Evolutionary conservation across 2,888 invertebrate species (phyloP).

Genomic region (Spisula subtruncata): DNA sequence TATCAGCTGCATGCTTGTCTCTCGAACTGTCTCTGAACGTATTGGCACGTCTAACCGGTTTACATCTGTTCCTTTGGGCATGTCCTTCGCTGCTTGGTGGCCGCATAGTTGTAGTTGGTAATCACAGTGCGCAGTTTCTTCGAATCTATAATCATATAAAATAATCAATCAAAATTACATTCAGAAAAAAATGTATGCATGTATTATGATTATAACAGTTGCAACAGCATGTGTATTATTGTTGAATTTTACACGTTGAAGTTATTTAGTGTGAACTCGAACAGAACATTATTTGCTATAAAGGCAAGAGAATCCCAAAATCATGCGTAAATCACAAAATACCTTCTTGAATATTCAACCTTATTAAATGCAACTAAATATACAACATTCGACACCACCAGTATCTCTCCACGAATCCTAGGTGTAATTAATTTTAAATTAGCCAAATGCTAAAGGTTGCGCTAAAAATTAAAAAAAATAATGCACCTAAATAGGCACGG

Average conservation of each 20-base stretch:
- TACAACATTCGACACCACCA: too few relatives aligned
- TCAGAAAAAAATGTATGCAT: not conserved
- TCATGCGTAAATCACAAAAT: too few relatives aligned
- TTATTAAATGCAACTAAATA: too few relatives aligned
- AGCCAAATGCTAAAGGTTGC: too few relatives aligned
- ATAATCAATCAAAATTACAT: not conserved
- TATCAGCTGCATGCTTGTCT: slow-evolving; percentile 13
- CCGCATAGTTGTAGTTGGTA: not conserved
- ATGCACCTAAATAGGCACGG: too few relatives aligned
- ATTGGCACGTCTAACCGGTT: slow-evolving; percentile 6
- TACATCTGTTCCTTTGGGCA: not conserved
- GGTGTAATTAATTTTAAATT: too few relatives aligned
- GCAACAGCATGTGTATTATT: not conserved
- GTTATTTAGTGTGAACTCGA: not conserved
- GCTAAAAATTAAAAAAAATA: too few relatives aligned
- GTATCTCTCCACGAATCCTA: too few relatives aligned
- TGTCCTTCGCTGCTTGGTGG: not conserved
- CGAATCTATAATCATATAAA: not conserved
- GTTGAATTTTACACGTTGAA: not conserved
- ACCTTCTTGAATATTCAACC: too few relatives aligned
- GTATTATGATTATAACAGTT: not conserved
- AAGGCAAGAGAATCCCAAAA: too few relatives aligned
- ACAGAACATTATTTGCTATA: too few relatives aligned
- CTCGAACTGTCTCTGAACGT: slow-evolving; percentile 20
- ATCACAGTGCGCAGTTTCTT: not conserved